phyloP scores from a whole-genome alignment of 2,797 vertebrate species.

The Syndactyla subalaris region DNA sequence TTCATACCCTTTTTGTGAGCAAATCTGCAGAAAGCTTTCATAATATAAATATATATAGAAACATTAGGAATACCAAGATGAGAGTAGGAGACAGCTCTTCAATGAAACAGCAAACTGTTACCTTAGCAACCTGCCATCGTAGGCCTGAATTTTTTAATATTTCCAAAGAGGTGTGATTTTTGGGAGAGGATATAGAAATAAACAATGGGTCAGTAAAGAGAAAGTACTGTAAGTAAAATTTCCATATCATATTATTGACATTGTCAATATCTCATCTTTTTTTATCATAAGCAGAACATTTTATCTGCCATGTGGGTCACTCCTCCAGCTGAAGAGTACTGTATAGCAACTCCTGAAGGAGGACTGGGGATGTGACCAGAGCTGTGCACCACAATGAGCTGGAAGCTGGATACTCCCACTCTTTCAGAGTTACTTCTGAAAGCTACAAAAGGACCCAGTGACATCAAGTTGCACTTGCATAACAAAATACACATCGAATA shows the following conservation, averaged over 20 bases:
- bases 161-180: background rate
- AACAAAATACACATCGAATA: background rate
- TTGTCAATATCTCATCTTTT: background rate
- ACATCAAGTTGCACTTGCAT: background rate
- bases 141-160: background rate
- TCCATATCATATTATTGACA: background rate
- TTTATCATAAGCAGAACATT: background rate
- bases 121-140: background rate
- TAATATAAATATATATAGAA: background rate
- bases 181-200: background rate
- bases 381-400: accelerated
- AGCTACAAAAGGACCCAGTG: background rate
- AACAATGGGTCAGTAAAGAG: background rate
- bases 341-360: background rate
- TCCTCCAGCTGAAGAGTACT: background rate
- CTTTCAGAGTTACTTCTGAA: background rate
- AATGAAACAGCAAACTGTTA: background rate
- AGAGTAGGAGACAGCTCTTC: background rate
- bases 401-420: background rate
- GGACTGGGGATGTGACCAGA: background rate
- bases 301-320: background rate
- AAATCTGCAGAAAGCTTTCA: background rate
- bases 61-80: background rate
- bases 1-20: background rate
- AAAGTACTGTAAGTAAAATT: background rate